Evolutionary conservation across 2,888 invertebrate genomes (phyloP), one percentile per base, ranked within the genome.

Genomic region (Arrhopalites spinosus): DNA sequence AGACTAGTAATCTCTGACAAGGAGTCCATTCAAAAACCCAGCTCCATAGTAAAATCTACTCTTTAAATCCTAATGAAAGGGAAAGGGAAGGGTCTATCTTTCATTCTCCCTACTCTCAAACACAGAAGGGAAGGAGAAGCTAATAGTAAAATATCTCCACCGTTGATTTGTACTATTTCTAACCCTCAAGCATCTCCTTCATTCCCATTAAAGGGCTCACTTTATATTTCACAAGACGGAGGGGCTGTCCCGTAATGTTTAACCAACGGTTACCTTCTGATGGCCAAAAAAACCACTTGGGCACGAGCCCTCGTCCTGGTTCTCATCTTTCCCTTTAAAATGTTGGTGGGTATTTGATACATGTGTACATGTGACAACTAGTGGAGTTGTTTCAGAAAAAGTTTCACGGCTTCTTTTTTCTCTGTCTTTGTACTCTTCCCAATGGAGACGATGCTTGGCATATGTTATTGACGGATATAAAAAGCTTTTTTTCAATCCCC

Each of bases 221-320:
- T 68, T 50, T 47, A 3, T 50, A 47, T 68, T 68, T 47, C 50
- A 47, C 23, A 68, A 47, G 2, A 29, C 29, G 30, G 20, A 29
- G 29, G 29, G 63, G 13, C 63, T 17, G 27, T 43, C 1, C 25
- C 56, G 23, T 71, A n/a, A 13, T 59, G 71, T 61, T 71, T 71
- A 36, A 29, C 71, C 56, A 36, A 20, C 30, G 36, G 59, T 25
- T 71, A 17, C 36, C 53, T 59, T n/a, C 30, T 50, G 15, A 17
- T 3, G 2, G 50, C 8, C 17, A 36, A 72, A 72, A 72, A 71
- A 71, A 25, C 63, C 63, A 72, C 64, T 63, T 43, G 45, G 64
- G 72, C 72, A 72, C 72, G 72, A 72, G 72, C 61, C 63, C 23
- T 61, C 61, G 20, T 63, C 45, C 43, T 63, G 61, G 30, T 61